A percentile compares a stretch with the other conserved stretches of the same genome.
phyloP scores from a whole-genome alignment of 1,140 invertebrate species.

The Ctenoplectra terminalis region DNA sequence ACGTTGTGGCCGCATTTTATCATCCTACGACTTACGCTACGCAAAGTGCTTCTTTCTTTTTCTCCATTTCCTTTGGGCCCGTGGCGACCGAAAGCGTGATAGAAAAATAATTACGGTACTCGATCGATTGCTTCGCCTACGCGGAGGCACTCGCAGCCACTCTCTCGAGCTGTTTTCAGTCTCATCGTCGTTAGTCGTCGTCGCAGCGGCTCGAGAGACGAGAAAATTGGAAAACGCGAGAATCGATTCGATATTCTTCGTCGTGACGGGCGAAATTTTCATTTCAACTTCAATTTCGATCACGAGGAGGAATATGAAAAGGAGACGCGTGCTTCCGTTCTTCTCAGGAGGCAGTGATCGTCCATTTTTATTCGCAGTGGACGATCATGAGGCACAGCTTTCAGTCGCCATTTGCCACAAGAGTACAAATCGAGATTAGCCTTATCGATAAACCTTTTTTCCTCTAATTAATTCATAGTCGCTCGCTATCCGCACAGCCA shows the following conservation, averaged over 20 bases:
- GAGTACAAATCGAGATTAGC: slow-evolving; percentile 50
- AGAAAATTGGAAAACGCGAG: background rate
- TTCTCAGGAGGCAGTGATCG: background rate
- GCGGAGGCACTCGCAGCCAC: background rate
- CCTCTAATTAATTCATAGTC: slow-evolving; percentile 44
- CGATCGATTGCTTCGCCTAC: background rate
- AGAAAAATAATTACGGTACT: slow-evolving; percentile 59
- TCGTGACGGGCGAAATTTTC: background rate
- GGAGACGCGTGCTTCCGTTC: background rate
- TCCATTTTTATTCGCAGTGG: background rate
- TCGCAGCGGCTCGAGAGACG: background rate
- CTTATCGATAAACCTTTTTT: slow-evolving; percentile 49
- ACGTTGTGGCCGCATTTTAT: background rate
- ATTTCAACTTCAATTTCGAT: background rate
- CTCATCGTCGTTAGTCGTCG: background rate
- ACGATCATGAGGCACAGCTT: slow-evolving; percentile 20
- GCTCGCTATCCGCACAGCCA: slow-evolving; percentile 63
- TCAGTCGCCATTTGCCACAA: slow-evolving; percentile 64
- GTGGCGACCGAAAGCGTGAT: slow-evolving; percentile 65
- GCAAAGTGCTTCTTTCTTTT: background rate
- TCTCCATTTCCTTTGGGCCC: slow-evolving; percentile 4
- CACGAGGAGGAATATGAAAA: background rate
- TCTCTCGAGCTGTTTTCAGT: slow-evolving; percentile 1
- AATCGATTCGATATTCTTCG: background rate
- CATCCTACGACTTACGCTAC: slow-evolving; percentile 27